A percentile compares a stretch with the other conserved stretches of the same genome.
Evolutionary conservation across 2,888 invertebrate species (phyloP).

Genomic region (Heliconius erato): DNA sequence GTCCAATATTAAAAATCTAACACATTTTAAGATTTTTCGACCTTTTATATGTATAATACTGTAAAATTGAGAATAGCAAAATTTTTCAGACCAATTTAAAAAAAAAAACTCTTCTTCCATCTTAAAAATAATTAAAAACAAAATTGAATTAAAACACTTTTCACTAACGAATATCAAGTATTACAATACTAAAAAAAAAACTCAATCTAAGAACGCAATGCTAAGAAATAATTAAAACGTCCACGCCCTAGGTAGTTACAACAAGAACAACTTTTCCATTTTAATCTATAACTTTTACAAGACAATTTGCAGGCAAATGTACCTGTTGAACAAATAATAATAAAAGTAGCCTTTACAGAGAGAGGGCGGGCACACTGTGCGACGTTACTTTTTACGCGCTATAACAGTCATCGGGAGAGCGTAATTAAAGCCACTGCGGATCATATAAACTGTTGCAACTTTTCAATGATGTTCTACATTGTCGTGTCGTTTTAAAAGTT

Average conservation of each 20-base stretch:
- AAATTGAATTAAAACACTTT: background rate
- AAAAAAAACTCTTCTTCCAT: background rate
- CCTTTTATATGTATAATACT: no score
- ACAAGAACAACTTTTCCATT: conserved; percentile 1
- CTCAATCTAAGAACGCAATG: conserved; percentile 4
- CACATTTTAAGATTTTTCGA: no score
- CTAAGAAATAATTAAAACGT: conserved; percentile 13
- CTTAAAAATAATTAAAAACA: background rate
- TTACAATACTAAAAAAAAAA: conserved; percentile 3
- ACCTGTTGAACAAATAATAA: conserved; percentile 78
- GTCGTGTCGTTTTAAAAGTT: conserved; percentile 49
- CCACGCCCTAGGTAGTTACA: background rate
- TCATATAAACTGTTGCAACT: conserved; percentile 66
- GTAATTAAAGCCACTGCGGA: conserved; percentile 67
- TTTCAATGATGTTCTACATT: conserved; percentile 65
- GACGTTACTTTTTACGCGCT: conserved; percentile 61
- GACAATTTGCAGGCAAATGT: conserved; percentile 38
- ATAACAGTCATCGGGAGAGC: conserved; percentile 58
- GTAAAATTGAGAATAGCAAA: background rate
- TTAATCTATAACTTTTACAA: conserved; percentile 31
- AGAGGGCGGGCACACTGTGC: conserved; percentile 56
- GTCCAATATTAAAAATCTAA: background rate
- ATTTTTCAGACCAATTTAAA: background rate
- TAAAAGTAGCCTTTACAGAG: conserved; percentile 65
- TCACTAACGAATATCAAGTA: background rate